phyloP scores from a whole-genome alignment of 2,113 vertebrate species.

The Cyprinodon variegatus region DNA sequence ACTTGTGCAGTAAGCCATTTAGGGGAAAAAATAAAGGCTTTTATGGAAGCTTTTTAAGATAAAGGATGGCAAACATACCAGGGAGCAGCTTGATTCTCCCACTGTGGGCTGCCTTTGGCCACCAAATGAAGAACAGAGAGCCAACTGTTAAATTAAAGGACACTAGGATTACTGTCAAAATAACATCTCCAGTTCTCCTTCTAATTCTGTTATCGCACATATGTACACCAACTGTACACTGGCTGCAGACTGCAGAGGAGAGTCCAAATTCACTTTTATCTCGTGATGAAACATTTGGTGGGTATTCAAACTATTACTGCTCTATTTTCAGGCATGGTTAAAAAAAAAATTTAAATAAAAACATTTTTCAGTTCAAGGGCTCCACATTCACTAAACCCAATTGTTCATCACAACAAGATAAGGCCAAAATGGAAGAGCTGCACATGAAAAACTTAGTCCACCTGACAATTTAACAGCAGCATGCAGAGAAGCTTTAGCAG shows the following conservation, averaged over 20 bases:
- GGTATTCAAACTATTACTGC: background rate
- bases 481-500: background rate
- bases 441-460: background rate
- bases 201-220: conserved; percentile 43
- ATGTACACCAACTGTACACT: conserved; percentile 38
- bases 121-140: conserved; percentile 36
- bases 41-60: conserved; percentile 51
- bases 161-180: conserved; percentile 30
- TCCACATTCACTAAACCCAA: background rate
- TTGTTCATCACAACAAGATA: background rate
- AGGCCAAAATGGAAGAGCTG: background rate
- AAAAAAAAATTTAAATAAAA: background rate
- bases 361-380: background rate
- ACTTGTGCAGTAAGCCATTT: conserved; percentile 25
- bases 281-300: background rate
- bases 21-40: conserved; percentile 32
- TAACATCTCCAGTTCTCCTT: conserved; percentile 28
- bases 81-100: conserved; percentile 50
- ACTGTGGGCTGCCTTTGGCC: conserved; percentile 42
- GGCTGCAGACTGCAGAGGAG: conserved; percentile 16
- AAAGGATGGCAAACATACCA: conserved; percentile 46
- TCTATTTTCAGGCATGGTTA: background rate
- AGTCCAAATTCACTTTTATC: conserved; percentile 1
- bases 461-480: background rate
- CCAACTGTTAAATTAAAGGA: conserved; percentile 56